Evolutionary conservation across 2,888 invertebrate species (phyloP), one percentile per base, ranked within the genome.

Genomic region (Cataglyphis cursor): DNA sequence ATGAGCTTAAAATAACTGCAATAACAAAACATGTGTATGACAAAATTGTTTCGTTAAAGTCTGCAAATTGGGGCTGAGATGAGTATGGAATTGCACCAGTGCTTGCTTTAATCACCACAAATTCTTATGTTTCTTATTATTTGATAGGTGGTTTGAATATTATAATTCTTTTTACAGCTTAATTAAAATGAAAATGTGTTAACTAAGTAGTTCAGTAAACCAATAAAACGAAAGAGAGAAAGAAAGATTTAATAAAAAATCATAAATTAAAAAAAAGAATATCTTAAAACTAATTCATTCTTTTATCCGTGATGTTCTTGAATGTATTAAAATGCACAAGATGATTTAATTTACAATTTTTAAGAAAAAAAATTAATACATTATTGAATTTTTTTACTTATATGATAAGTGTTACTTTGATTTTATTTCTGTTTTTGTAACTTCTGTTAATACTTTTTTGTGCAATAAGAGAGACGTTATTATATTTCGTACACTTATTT

Each of bases 21-120:
- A 3, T 35, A 44, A 21, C n/a, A n/a, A 28, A 28, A 28, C 28
- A 28, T 28, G 24, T 5, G 18, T 18, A 21, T 62, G 31, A 74
- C 15, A 44, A 62, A 74, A 62, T 41, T 62, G 15, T 62, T 24
- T 74, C 31, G 62, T 74, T 62, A 44, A 9, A 44, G n/a, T 21
- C 21, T 74, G 44, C 21, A 74, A 74, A 74, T 61, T 74, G 44
- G n/a, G 4, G 15, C 5, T 10, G 28, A 41, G 28, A 73, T 57
- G 72, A 21, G n/a, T 21, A 44, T 44, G 6, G 18, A 10, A 18
- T 57, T 31, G 44, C 44, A 12, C 8, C 31, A 59, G 8, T 61
- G 5, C 41, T 70, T 51, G 15, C 21, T 54, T 54, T 21, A 41
- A 61, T 73, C 62, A 18, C 31, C 31, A 28, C 51, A 44, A 35